Conservation (phyloP, 2,113 vertebrate species). For the Fregata magnificens region DNA sequence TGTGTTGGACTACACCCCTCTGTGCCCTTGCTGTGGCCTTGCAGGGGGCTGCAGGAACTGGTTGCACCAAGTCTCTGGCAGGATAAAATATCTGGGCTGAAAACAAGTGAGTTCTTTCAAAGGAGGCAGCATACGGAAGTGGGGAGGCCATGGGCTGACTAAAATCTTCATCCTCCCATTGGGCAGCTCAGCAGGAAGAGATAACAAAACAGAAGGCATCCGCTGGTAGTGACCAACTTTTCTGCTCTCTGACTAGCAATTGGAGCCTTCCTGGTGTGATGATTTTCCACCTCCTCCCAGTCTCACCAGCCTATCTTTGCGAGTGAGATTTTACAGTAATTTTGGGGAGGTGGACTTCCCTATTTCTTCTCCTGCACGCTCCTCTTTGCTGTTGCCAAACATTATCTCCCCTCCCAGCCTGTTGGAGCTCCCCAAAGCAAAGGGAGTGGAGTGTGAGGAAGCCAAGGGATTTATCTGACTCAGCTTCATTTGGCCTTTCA, state of each 20-base stretch:
- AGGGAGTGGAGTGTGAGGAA: constrained; percentile 29
- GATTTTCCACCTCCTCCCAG: neutral
- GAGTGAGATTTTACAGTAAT: constrained; percentile 13
- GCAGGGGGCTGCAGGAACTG: neutral
- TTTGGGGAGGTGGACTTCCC: constrained; percentile 14
- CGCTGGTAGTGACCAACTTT: neutral
- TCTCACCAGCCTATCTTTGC: neutral
- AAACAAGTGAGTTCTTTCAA: neutral
- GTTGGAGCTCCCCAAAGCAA: neutral
- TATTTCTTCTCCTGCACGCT: neutral
- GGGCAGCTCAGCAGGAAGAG: neutral
- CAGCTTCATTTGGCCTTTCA: neutral
- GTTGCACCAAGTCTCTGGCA: neutral
- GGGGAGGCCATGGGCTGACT: neutral
- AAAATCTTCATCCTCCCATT: neutral
- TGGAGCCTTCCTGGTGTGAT: neutral
- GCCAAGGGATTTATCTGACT: constrained; percentile 29
- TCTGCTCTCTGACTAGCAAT: neutral
- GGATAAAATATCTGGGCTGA: neutral
- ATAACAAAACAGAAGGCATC: neutral
- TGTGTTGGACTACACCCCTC: neutral
- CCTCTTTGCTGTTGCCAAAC: neutral
- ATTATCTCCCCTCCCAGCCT: constrained; percentile 1
- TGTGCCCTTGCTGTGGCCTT: neutral
- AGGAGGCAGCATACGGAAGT: neutral